Percentiles rank a stretch among this genome's conserved stretches.
phyloP scores from a whole-genome alignment of 2,888 invertebrate genomes.

The Molanna angustata region DNA sequence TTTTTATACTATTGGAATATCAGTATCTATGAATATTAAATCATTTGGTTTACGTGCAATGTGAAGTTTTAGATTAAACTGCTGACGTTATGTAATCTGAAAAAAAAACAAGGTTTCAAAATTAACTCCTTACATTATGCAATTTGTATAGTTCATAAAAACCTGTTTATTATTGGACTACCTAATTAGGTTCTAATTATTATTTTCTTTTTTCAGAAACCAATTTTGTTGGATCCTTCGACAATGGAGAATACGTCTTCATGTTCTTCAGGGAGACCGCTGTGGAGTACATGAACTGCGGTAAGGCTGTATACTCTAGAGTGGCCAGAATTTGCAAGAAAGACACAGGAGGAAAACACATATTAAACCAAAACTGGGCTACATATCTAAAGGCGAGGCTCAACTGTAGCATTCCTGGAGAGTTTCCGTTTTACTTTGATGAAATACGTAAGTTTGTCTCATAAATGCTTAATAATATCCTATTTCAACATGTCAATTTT shows the following conservation, averaged over 20 bases:
- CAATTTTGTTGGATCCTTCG: constrained; percentile 69
- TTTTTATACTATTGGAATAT: too few species aligned
- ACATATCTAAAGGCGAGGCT: constrained; percentile 66
- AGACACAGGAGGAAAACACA: constrained; percentile 64
- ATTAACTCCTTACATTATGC: too few species aligned
- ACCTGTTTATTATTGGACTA: too few species aligned
- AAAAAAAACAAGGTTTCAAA: too few species aligned
- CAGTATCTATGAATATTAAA: too few species aligned
- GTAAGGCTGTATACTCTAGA: constrained; percentile 67
- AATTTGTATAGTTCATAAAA: too few species aligned
- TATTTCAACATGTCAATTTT: too few species aligned
- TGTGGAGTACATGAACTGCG: constrained; percentile 66
- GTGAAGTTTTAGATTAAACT: too few species aligned
- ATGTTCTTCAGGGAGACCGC: constrained; percentile 74
- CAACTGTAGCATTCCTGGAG: constrained; percentile 70
- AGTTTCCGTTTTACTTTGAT: constrained; percentile 73
- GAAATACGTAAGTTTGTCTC: constrained; percentile 64
- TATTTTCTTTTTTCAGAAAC: constrained; percentile 64
- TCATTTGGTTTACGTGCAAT: too few species aligned
- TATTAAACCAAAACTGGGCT: constrained; percentile 65
- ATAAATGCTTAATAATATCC: too few species aligned
- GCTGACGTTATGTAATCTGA: too few species aligned
- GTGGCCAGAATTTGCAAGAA: constrained; percentile 73
- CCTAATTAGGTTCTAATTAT: too few species aligned
- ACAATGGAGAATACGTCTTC: constrained; percentile 64